Conservation (phyloP, 2,888 invertebrate species). For the Nephrotoma appendiculata region DNA sequence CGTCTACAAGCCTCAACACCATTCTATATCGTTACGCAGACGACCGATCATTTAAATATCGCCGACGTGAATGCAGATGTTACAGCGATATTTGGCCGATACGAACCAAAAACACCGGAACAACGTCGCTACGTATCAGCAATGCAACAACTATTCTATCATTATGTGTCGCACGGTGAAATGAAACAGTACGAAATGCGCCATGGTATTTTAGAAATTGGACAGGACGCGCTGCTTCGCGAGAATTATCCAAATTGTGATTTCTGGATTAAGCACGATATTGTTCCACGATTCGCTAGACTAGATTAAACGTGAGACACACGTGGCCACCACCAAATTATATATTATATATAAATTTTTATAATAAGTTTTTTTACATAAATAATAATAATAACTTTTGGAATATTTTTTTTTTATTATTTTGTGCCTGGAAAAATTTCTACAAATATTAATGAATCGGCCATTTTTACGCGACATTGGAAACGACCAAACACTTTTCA, state of each 20-base stretch:
- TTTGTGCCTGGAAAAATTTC: background rate
- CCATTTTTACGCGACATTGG: background rate
- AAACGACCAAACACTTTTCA: background rate
- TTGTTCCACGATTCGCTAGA: constrained; percentile 61
- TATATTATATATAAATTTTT: background rate
- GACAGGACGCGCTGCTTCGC: constrained; percentile 51
- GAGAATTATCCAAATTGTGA: constrained; percentile 58
- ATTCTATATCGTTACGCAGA: constrained; percentile 59
- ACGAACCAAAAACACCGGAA: constrained; percentile 54
- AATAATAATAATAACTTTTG: background rate
- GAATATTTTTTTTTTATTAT: background rate
- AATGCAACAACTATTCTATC: constrained; percentile 70
- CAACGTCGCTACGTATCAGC: constrained; percentile 61
- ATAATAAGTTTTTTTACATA: background rate
- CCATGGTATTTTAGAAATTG: constrained; percentile 46
- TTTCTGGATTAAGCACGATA: constrained; percentile 57
- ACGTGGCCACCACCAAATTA: background rate
- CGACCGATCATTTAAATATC: constrained; percentile 35
- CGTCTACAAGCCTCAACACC: constrained; percentile 47
- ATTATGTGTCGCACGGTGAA: constrained; percentile 64
- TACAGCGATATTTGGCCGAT: constrained; percentile 63
- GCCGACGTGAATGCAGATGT: constrained; percentile 51
- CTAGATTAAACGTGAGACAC: constrained; percentile 42
- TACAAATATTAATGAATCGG: background rate
- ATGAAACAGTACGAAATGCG: constrained; percentile 44